Base-by-base conservation (phyloP, 2,113 vertebrate species). In the Lynx canadensis region DNA sequence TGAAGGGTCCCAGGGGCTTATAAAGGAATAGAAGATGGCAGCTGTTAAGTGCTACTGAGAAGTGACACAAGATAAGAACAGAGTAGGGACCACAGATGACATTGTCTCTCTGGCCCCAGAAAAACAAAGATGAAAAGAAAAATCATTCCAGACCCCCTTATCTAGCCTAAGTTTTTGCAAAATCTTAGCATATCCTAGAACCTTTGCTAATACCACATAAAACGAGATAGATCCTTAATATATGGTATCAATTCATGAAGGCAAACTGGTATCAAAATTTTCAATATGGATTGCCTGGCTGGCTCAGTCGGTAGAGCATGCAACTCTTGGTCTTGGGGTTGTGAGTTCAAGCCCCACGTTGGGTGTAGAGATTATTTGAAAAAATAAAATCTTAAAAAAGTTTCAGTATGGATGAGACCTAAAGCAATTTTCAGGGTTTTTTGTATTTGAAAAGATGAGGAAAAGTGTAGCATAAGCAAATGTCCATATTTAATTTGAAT, bases 381-480 rank as follows among this genome's bases (percentile, higher is more conserved):
- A 45, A 76, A 76, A 76, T 76, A 76, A 76, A 73, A 73, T 73
- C 38, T 74, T 74, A 45, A 74, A 27, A 76, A 45, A 76, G 25
- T 76, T 76, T 76, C 14, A 60, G 4, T 52, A n/a, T 68, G 36
- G 14, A 41, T 86, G 29, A 97, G 29, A 91, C 57, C 27, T 15
- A 80, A 97, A 95, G 41, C 55, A 50, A 38, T 74, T 94, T 92
- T 94, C 29, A 69, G 38, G 31, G 41, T 10, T 57, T 91, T 88
- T 91, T 94, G 13, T 76, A 38, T 90, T 36, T 96, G 21, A 60
- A 94, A 87, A 85, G 18, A 50, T 48, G 3, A 66, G 76, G 68
- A 90, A 74, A 94, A 80, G 48, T 80, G 18, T 78, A 55, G 23
- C 15, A 69, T 73, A 89, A 92, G 5, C 66, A 89, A 50, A 65